Evolutionary conservation across 2,888 invertebrate species (phyloP), one percentile per base, ranked within the genome.

Genomic region (Amaurobius ferox): DNA sequence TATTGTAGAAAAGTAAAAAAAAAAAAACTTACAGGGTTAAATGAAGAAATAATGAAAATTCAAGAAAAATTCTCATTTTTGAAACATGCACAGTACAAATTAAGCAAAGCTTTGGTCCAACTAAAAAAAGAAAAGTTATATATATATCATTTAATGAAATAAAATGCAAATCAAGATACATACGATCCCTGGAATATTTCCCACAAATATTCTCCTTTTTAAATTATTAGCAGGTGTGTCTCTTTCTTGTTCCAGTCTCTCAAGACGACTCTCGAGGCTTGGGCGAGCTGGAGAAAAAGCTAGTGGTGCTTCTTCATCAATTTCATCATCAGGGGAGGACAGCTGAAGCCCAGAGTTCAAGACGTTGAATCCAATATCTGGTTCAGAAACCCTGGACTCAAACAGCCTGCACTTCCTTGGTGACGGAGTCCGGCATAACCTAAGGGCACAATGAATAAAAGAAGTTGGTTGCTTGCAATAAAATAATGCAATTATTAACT

Each of bases 381-480:
- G 86, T 78, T 85, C 86, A 7, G 83, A 88, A 35, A 67, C 79
- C 66, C 87, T 77, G 48, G 89, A 87, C 66, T 87, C 86, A 66
- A 89, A 89, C 79, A 85, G 76, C 28, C 88, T 83, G 80, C 88
- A 87, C 85, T 89, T 89, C 78, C 89, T 86, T 85, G 89, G 89
- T 72, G 89, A 89, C 66, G 89, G 89, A 19, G 89, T 89, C 76
- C 88, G 88, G 79, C 89, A 89, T 19, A 89, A 88, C 73, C 89
- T 79, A 16, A 16, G 2, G 16, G 16, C 44, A 44, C 9, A 44
- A 5, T 35, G n/a, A n/a, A n/a, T n/a, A n/a, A n/a, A n/a, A n/a
- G n/a, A n/a, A n/a, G n/a, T n/a, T n/a, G n/a, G n/a, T n/a, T n/a
- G n/a, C n/a, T n/a, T n/a, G n/a, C n/a, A n/a, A 35, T 35, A 35